Evolutionary conservation across 2,113 vertebrate genomes (phyloP).

Genomic region (Podarcis muralis): DNA sequence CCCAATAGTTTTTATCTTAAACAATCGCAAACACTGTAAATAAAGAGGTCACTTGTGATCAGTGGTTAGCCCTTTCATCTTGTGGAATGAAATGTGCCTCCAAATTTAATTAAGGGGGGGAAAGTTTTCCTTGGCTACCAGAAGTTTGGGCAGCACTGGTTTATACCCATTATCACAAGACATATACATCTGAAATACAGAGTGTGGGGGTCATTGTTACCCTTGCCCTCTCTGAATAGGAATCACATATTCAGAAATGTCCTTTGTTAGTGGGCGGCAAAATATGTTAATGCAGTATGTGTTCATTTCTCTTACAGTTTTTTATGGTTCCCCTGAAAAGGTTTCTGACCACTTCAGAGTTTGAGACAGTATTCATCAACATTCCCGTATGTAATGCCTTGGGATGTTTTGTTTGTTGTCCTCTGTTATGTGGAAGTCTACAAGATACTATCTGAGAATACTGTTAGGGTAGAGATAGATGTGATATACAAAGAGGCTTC

Average conservation of each 20-base stretch:
- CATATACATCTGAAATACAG: background rate
- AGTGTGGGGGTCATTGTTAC: background rate
- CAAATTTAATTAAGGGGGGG: background rate
- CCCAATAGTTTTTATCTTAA: too few relatives aligned
- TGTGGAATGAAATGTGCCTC: background rate
- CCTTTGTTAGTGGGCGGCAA: background rate
- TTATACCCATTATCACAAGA: background rate
- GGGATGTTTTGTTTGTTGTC: background rate
- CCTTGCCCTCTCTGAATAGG: background rate
- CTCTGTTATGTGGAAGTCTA: background rate
- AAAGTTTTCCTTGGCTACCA: background rate
- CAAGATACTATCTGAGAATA: background rate
- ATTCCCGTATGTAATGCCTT: constrained; percentile 86
- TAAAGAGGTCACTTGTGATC: too few relatives aligned
- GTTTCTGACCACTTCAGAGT: constrained; percentile 84
- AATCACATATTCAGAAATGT: background rate
- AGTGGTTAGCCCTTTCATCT: background rate
- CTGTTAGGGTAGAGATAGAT: background rate
- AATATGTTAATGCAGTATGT: background rate
- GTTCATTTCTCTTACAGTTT: constrained; percentile 78
- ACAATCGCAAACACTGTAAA: too few relatives aligned
- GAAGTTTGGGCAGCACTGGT: background rate
- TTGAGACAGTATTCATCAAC: constrained; percentile 94
- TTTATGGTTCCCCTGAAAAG: constrained; percentile 92
- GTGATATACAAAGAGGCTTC: background rate